Percentiles rank a stretch among this genome's conserved stretches.
phyloP scores from a whole-genome alignment of 2,888 invertebrate species.

The Noctua fimbriata region DNA sequence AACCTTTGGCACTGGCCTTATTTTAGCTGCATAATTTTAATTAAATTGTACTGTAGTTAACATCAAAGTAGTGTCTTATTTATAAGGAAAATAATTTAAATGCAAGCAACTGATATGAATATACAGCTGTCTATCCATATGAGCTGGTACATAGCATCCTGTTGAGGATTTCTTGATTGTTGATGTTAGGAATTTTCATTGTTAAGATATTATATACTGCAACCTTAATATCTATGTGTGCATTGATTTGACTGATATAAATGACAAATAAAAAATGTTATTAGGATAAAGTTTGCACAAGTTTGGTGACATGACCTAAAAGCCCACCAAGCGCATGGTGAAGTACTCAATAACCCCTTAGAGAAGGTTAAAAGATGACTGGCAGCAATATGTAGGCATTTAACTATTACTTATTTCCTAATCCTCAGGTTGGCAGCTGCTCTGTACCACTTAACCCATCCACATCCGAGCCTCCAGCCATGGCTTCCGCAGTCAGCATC shows the following conservation, averaged over 20 bases:
- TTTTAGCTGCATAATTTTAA: conserved; percentile 8
- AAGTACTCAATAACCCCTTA: not conserved
- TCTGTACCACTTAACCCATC: conserved; percentile 94
- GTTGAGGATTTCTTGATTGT: not conserved
- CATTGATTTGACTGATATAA: not conserved
- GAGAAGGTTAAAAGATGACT: not conserved
- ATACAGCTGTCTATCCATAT: not conserved
- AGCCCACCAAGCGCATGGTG: not conserved
- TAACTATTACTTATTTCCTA: not conserved
- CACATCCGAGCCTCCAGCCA: conserved; percentile 91
- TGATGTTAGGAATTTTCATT: not conserved
- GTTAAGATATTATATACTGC: not conserved
- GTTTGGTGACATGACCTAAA: not conserved
- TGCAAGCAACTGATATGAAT: not conserved
- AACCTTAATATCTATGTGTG: not conserved
- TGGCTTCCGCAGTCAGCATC: conserved; percentile 95
- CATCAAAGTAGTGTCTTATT: not conserved
- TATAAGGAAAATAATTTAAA: conserved; percentile 8
- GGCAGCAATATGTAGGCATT: not conserved
- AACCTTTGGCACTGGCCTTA: conserved; percentile 30
- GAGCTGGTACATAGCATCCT: not conserved
- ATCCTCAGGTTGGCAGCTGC: conserved; percentile 91
- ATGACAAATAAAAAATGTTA: not conserved
- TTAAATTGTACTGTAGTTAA: conserved; percentile 7
- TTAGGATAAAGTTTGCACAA: not conserved